Percentiles rank a stretch among this genome's conserved stretches.
phyloP scores from a whole-genome alignment of 1,140 invertebrate genomes.

The Drosophila willistoni region DNA sequence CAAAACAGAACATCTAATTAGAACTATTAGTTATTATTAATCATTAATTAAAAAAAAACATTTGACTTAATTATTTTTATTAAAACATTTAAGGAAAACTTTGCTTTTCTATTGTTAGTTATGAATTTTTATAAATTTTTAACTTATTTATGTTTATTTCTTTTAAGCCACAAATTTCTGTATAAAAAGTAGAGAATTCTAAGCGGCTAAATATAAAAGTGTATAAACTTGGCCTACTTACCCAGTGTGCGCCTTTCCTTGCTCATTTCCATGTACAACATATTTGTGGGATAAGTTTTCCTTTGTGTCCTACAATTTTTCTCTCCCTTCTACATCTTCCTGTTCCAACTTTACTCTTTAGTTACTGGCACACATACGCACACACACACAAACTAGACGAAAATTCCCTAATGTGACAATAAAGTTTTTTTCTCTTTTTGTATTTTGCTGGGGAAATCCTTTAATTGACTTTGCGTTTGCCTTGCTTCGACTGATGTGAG shows the following conservation, averaged over 20 bases:
- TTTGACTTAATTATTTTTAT: no score
- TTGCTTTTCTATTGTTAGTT: no score
- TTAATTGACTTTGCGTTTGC: slow-evolving; percentile 74
- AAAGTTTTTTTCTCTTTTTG: slow-evolving; percentile 40
- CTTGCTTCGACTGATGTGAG: background rate
- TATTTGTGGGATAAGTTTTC: slow-evolving; percentile 53
- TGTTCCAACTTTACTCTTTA: background rate
- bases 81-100: no score
- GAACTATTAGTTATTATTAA: no score
- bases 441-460: slow-evolving; percentile 53
- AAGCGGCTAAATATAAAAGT: background rate
- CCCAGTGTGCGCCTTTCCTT: slow-evolving; percentile 7
- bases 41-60: no score
- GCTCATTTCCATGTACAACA: slow-evolving; percentile 46
- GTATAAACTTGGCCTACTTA: background rate
- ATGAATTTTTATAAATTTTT: no score
- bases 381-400: background rate
- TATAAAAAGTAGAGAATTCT: no score
- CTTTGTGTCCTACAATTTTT: slow-evolving; percentile 38
- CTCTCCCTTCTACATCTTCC: slow-evolving; percentile 7
- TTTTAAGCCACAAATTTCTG: no score
- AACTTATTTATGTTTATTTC: no score
- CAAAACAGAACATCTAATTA: no score
- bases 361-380: background rate
- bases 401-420: slow-evolving; percentile 64